Evolutionary conservation across 92 coral and sea anemone species (phyloP).

Genomic region (Muricea muricata): DNA sequence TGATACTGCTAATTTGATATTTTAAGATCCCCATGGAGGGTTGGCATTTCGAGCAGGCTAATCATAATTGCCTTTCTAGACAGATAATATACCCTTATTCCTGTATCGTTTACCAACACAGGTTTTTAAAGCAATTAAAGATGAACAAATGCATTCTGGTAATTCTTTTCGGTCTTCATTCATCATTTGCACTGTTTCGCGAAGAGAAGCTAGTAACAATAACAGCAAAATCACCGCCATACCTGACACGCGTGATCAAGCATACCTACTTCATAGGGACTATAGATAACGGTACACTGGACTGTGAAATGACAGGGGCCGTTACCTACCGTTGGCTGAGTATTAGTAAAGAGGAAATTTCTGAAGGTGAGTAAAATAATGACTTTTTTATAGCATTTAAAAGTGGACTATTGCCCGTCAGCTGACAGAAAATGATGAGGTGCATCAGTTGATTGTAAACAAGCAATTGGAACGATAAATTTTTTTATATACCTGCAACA

Average conservation of each 20-base stretch:
- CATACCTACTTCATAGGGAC: conserved; percentile 93
- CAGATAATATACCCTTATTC: too few relatives aligned
- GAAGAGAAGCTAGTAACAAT: conserved; percentile 9
- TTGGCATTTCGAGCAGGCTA: too few relatives aligned
- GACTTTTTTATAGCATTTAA: too few relatives aligned
- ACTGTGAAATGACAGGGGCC: conserved; percentile 83
- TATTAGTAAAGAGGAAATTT: conserved; percentile 38
- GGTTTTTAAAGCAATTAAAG: neutral
- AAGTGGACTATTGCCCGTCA: too few relatives aligned
- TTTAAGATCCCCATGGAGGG: too few relatives aligned
- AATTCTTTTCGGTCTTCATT: neutral
- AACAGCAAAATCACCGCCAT: conserved; percentile 3
- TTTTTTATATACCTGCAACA: too few relatives aligned
- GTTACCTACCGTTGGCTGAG: conserved; percentile 62
- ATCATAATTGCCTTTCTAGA: too few relatives aligned
- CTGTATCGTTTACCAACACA: too few relatives aligned
- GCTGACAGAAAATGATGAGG: too few relatives aligned
- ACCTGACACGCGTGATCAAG: conserved; percentile 56
- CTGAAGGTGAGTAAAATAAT: neutral
- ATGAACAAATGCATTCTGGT: neutral
- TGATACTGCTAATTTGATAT: too few relatives aligned
- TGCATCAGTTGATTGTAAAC: too few relatives aligned
- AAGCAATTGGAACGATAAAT: too few relatives aligned
- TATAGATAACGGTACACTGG: conserved; percentile 85
- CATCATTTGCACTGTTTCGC: conserved; percentile 12